Evolutionary conservation across 2,888 invertebrate species (phyloP).

Genomic region (Dorcus parallelipipedus): DNA sequence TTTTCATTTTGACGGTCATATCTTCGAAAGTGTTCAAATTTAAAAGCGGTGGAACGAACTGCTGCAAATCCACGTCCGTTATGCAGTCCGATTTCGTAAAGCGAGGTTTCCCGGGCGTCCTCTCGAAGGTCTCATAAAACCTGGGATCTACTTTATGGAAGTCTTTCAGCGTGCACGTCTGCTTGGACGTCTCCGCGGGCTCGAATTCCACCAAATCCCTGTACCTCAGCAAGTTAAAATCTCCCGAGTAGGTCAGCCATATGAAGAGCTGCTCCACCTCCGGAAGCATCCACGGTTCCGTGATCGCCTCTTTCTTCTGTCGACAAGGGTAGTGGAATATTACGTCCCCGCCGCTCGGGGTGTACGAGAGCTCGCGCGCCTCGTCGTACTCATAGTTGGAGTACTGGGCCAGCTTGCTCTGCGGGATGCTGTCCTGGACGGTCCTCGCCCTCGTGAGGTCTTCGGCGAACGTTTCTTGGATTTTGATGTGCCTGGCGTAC

Average conservation of each 20-base stretch:
- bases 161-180: conserved; percentile 15
- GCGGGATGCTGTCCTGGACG: conserved; percentile 63
- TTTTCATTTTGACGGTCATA: conserved; percentile 33
- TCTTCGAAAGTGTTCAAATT: conserved; percentile 35
- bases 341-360: conserved; percentile 23
- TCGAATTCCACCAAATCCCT: conserved; percentile 24
- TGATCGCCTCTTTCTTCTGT: conserved; percentile 28
- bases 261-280: conserved; percentile 50
- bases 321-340: conserved; percentile 26
- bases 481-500: conserved; percentile 32
- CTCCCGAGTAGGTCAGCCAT: conserved; percentile 32
- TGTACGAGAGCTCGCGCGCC: conserved; percentile 48
- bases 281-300: conserved; percentile 62
- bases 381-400: conserved; percentile 53
- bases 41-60: conserved; percentile 34
- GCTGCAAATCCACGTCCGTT: conserved; percentile 16
- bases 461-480: conserved; percentile 33
- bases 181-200: conserved; percentile 21
- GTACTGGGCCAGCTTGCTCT: conserved; percentile 58
- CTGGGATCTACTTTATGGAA: conserved; percentile 26
- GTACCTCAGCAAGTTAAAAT: conserved; percentile 26
- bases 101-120: conserved; percentile 25
- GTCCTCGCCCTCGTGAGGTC: conserved; percentile 45
- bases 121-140: conserved; percentile 25
- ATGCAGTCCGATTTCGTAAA: conserved; percentile 16